Base-by-base conservation (phyloP, 2,888 invertebrate genomes). In the Ophion slaviceki region DNA sequence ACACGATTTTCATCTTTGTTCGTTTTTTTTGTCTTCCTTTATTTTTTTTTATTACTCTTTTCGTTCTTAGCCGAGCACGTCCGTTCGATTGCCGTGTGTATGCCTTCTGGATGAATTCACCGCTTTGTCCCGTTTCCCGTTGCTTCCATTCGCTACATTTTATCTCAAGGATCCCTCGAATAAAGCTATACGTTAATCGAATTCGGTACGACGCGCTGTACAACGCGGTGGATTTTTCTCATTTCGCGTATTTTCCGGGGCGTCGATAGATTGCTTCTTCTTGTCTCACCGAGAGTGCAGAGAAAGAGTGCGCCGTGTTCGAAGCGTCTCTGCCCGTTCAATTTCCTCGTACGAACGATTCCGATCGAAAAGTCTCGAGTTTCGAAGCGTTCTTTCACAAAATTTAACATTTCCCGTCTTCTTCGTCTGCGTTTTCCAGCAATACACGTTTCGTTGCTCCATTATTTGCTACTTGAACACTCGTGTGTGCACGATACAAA, bases 151-250 rank as follows among this genome's bases (percentile, higher is more conserved):
- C 78, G 32, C 66, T 80, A 61, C 36, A 64, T 36, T 75, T 75
- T 62, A 47, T 32, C 14, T 40, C 36, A 90, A 90, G 85, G 87
- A 80, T 88, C 80, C 80, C 81, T 89, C 89, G 88, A 90, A 91
- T 88, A 88, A 90, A 90, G 88, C 89, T 89, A 89, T 87, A 72
- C 40, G 53, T 72, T 88, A 90, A 90, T 91, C 90, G 91, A 92
- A 92, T 92, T 92, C 91, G 92, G 91, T 92, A 90, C 92, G 92
- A 92, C 91, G 91, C 92, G 91, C 92, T 90, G 88, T 91, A 91
- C 89, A 91, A 93, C 91, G 91, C 90, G 91, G 90, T 90, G 89
- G 87, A 90, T 90, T 90, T 87, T 85, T 84, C 77, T 88, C 84
- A 84, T 84, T 80, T 82, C 32, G 40, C 11, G 68, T 66, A 88